Evolutionary conservation across 2,797 vertebrate genomes (phyloP), one percentile per base, ranked within the genome.

Genomic region (Melanotaenia maccullochi): DNA sequence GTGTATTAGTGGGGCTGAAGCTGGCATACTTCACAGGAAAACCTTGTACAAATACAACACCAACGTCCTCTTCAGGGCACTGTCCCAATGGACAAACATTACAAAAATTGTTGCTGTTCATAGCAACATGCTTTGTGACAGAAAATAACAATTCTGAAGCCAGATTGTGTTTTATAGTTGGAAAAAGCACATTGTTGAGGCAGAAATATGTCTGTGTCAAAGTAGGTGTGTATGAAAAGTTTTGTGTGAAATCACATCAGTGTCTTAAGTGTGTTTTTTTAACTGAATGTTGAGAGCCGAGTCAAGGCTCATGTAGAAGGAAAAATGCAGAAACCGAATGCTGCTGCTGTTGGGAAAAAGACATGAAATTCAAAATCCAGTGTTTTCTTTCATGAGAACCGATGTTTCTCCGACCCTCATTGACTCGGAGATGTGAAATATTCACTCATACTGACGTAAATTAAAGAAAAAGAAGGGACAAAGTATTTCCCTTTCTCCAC

Each of bases 241-340:
- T 42, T 59, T 1, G 38, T 40, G 22, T 56, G 35, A 70, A 60
- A 69, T 65, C 67, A 0, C 25, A n/a, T 49, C 1, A n/a, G 20
- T 6, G 54, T 78, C 14, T 4, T 33, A 22, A 20, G 71, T 81
- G 74, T 81, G 76, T 84, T 67, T 76, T 73, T 64, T 52, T 78
- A 77, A 81, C 71, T 84, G 85, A 90, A 89, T 85, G 85, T 74
- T 51, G 60, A 85, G 65, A 85, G 65, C 25, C 66, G 79, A 86
- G 82, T 72, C 82, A 86, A 85, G 84, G 88, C 86, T 90, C 83
- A 89, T 87, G 88, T 86, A 93, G 82, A 87, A 89, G 85, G 90
- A 89, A 92, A 88, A 81, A 71, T 78, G 60, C 61, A 85, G 67
- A 70, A 84, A 82, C 51, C 77, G 75, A 85, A 83, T 0, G 14